Evolutionary conservation across 2,797 vertebrate species (phyloP).

Genomic region (Sebastes oblongus): DNA sequence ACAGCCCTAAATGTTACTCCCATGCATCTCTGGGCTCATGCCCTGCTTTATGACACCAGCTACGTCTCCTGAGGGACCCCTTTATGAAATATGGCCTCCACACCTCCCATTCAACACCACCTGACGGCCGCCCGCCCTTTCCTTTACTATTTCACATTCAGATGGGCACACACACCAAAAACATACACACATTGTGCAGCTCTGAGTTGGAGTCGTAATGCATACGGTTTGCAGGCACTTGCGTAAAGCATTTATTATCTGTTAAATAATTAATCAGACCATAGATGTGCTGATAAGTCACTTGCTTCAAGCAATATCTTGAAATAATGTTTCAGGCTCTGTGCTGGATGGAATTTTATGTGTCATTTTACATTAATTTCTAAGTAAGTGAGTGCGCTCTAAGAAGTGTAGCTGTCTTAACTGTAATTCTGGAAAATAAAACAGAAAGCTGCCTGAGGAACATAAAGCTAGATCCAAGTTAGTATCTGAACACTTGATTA

Average conservation of each 20-base stretch:
- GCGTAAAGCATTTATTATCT: constrained; percentile 28
- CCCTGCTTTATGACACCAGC: constrained; percentile 44
- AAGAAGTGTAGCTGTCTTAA: neutral
- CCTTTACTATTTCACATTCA: constrained; percentile 6
- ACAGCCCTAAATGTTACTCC: constrained; percentile 21
- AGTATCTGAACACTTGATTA: constrained; percentile 5
- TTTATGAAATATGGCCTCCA: constrained; percentile 47
- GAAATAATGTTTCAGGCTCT: constrained; percentile 19
- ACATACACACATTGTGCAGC: neutral
- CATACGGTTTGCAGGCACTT: constrained; percentile 8
- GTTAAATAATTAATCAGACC: constrained; percentile 58
- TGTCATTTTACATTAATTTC: neutral
- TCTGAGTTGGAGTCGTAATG: neutral
- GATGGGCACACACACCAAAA: neutral
- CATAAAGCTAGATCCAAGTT: neutral
- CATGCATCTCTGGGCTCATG: constrained; percentile 49
- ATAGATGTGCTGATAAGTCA: constrained; percentile 33
- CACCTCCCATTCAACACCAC: constrained; percentile 26
- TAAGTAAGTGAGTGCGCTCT: neutral
- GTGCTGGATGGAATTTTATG: neutral
- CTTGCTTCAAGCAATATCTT: constrained; percentile 21
- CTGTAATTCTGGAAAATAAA: constrained; percentile 11
- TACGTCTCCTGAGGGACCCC: constrained; percentile 15
- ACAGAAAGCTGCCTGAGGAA: neutral
- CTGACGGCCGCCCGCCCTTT: constrained; percentile 4